phyloP scores from a whole-genome alignment of 2,888 invertebrate species.

The Plebejus melissa region DNA sequence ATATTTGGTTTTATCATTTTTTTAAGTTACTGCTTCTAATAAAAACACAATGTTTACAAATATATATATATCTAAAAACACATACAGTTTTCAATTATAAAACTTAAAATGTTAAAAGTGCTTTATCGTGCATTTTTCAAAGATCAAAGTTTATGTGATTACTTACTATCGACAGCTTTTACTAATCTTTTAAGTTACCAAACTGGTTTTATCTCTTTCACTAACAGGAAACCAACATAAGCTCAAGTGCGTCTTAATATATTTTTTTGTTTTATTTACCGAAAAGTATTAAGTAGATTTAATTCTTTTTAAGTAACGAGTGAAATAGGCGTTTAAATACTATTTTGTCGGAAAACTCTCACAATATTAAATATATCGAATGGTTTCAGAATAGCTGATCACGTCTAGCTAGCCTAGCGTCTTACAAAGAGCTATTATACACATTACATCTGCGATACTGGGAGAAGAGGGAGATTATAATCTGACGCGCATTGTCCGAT shows the following conservation, averaged over 20 bases:
- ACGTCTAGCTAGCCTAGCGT: slow-evolving; percentile 11
- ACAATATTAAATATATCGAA: neutral
- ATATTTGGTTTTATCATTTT: neutral
- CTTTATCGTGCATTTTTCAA: too few species aligned
- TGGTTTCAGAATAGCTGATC: neutral
- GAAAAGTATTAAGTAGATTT: too few species aligned
- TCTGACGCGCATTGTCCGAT: slow-evolving; percentile 52
- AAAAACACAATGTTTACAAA: neutral
- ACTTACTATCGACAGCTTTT: neutral
- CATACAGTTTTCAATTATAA: too few species aligned
- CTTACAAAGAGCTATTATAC: slow-evolving; percentile 39
- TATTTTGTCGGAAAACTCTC: neutral
- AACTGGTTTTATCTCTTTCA: neutral
- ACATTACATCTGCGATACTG: slow-evolving; percentile 36
- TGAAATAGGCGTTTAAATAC: neutral
- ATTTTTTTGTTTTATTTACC: too few species aligned
- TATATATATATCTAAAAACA: too few species aligned
- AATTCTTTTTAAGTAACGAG: neutral
- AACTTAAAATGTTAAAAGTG: too few species aligned
- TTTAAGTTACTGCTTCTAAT: neutral
- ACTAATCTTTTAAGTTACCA: neutral
- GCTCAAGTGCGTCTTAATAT: neutral
- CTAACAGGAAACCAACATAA: neutral
- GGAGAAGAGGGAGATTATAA: slow-evolving; percentile 44
- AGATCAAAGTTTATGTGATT: neutral